Base-by-base conservation (phyloP, 2,113 vertebrate genomes). In the Paracyprichromis sp. region DNA sequence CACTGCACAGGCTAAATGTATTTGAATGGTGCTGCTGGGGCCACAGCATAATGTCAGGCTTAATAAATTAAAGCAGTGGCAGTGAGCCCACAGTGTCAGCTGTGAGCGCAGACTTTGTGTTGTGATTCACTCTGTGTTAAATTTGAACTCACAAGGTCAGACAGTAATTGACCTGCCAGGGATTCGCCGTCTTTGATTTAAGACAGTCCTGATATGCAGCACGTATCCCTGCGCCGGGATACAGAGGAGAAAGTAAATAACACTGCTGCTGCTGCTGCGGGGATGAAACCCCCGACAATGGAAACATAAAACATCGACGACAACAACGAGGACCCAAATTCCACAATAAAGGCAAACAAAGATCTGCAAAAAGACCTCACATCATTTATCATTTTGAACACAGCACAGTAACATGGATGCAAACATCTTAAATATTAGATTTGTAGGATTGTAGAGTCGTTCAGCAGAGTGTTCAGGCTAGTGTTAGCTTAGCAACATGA, bases 111-210 rank as follows among this genome's bases (percentile, higher is more conserved):
- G 57, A 84, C 82, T 63, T 73, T 6, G 21, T n/a, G 6, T 56
- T 61, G 34, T 82, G 88, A 87, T 86, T 90, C 78, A 88, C 52
- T 88, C 19, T 5, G 76, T 45, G 83, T 89, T 71, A 85, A 80
- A 87, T 85, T 86, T 89, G 84, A 89, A 85, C 88, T 86, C 82
- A 83, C 87, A 92, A 93, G 93, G 91, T 92, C 90, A 47, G 89
- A 40, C 84, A 9, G 86, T 93, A 93, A 92, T 92, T 86, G 90
- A 89, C 85, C 92, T 94, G 93, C 87, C 93, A 94, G 86, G 56
- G 87, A 89, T 86, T 85, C 87, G 45, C 83, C n/a, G 82, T 36
- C 38, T 82, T 11, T 90, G 93, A 94, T 94, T 94, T 93, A 92
- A 79, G 82, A n/a, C 52, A 0, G 50, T 24, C 24, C 52, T 57